These are phyloP conservation scores for Phalera bucephala DNA, from an alignment of 2,888 invertebrate genomes.

Conservation along the genomic window DNA sequence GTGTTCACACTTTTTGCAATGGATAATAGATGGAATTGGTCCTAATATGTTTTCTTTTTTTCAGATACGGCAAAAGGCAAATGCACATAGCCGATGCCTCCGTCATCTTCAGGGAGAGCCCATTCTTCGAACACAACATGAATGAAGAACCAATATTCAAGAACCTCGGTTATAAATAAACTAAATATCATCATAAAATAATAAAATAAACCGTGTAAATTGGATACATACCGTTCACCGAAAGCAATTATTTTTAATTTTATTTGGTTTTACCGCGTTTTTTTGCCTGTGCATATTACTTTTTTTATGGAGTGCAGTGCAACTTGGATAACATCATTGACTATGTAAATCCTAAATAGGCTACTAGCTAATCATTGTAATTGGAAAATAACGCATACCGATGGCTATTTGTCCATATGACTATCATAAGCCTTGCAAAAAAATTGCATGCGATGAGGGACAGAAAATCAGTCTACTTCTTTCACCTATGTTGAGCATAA, in stretches of 20 bases:
- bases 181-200: constrained; percentile 12
- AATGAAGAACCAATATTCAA: constrained; percentile 62
- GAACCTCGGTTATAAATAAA: constrained; percentile 64
- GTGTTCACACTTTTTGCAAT: background rate
- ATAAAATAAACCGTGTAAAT: constrained; percentile 10
- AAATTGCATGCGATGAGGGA: no score
- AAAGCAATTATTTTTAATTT: background rate
- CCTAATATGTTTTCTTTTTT: constrained; percentile 39
- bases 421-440: no score
- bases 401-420: no score
- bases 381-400: no score
- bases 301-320: no score
- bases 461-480: no score
- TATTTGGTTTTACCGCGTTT: no score
- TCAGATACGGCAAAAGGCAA: constrained; percentile 74
- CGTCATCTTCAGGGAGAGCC: constrained; percentile 68
- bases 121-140: constrained; percentile 57
- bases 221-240: constrained; percentile 8
- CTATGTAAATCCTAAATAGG: no score
- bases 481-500: no score
- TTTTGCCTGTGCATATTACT: no score
- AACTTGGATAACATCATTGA: no score
- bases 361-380: no score
- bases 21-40: constrained; percentile 20
- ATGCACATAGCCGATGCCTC: constrained; percentile 76